These are phyloP conservation scores for Bombus superbus DNA, from an alignment of 1,140 invertebrate genomes.

Conservation along the genomic window DNA sequence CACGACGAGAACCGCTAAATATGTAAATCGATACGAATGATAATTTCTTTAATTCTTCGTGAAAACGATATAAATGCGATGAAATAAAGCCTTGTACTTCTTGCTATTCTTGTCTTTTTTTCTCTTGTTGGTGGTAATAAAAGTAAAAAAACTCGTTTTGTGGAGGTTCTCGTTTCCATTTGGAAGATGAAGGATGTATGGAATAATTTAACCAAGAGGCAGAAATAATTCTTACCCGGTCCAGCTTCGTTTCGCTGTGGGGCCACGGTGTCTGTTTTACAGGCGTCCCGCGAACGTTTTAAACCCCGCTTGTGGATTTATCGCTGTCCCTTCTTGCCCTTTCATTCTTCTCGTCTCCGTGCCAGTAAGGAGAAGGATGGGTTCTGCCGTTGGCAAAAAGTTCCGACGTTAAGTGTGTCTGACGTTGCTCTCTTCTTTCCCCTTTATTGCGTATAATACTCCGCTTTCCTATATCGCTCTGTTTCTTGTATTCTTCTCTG, in stretches of 20 bases:
- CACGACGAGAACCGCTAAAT: background rate
- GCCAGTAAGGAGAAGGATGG: conserved; percentile 43
- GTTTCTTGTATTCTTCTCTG: too few species aligned
- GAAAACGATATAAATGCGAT: background rate
- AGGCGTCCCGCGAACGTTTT: conserved; percentile 59
- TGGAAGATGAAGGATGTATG: conserved; percentile 36
- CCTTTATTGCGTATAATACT: conserved; percentile 64
- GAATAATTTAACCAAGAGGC: conserved; percentile 49
- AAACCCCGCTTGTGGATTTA: conserved; percentile 64
- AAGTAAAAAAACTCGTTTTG: background rate
- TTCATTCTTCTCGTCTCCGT: conserved; percentile 34
- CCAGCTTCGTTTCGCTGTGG: conserved; percentile 29
- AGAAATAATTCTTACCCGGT: conserved; percentile 60
- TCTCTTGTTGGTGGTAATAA: background rate
- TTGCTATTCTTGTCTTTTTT: background rate
- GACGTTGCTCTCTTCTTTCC: conserved; percentile 68
- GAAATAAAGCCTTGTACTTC: background rate
- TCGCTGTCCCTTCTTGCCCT: conserved; percentile 24
- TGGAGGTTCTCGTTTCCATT: conserved; percentile 27
- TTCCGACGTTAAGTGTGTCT: conserved; percentile 68
- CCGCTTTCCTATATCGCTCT: conserved; percentile 36
- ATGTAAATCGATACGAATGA: background rate
- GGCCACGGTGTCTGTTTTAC: conserved; percentile 59
- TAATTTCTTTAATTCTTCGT: background rate
- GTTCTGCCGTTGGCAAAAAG: conserved; percentile 54